Percentiles rank a stretch among this genome's conserved stretches.
Evolutionary conservation across 2,797 vertebrate genomes (phyloP).

Genomic region (Squalus acanthias): DNA sequence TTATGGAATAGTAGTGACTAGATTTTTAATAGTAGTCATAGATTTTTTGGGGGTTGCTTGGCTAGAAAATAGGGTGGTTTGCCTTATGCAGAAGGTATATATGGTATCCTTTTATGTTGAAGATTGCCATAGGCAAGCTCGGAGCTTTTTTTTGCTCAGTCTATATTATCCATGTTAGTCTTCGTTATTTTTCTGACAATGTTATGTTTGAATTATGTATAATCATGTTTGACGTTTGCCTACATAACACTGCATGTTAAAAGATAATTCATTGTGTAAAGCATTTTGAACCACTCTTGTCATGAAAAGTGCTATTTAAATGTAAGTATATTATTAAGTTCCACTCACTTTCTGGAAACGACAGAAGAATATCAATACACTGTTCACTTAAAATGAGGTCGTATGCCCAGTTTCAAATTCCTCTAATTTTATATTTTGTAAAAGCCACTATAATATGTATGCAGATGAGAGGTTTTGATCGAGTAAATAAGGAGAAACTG

Average conservation of each 20-base stretch:
- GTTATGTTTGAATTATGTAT: neutral
- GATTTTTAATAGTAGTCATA: neutral
- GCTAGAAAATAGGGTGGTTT: too few relatives aligned
- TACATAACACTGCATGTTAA: neutral
- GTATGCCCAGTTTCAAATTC: too few relatives aligned
- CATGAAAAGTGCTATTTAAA: neutral
- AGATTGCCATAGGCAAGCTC: neutral
- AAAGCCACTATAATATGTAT: neutral
- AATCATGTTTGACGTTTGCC: too few relatives aligned
- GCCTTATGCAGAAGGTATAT: too few relatives aligned
- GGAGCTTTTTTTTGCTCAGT: too few relatives aligned
- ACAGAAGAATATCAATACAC: too few relatives aligned
- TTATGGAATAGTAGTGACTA: neutral
- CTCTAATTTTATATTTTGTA: too few relatives aligned
- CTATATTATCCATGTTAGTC: neutral
- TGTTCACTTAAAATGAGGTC: too few relatives aligned
- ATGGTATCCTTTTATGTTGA: neutral
- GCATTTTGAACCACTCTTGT: neutral
- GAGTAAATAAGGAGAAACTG: neutral
- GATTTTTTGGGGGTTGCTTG: too few relatives aligned
- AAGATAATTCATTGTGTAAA: neutral
- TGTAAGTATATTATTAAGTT: too few relatives aligned
- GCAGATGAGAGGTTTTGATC: neutral
- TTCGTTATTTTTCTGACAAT: neutral
- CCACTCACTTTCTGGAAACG: too few relatives aligned